These are phyloP conservation scores for Lophura nycthemera DNA, from an alignment of 2,113 vertebrate species.

Conservation along the genomic window DNA sequence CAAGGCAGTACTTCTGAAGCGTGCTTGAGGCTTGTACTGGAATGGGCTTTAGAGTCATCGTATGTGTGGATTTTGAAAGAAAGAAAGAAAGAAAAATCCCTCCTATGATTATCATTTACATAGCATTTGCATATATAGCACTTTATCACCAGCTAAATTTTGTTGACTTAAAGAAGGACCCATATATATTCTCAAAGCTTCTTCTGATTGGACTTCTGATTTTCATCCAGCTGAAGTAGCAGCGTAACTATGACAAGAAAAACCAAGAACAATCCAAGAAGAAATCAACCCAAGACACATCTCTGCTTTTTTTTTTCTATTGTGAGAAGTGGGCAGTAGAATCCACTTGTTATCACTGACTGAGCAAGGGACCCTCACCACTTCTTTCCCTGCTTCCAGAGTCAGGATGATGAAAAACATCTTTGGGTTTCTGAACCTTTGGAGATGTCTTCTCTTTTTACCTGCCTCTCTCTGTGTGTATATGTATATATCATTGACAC, in stretches of 20 bases:
- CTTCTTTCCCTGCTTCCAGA: neutral
- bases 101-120: neutral
- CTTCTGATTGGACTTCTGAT: neutral
- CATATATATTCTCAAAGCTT: neutral
- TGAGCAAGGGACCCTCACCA: rapidly evolving
- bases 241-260: neutral
- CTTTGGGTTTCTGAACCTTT: neutral
- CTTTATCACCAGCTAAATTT: neutral
- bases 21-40: neutral
- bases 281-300: neutral
- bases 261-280: neutral
- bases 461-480: neutral
- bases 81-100: neutral
- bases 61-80: neutral
- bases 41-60: neutral
- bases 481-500: neutral
- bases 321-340: neutral
- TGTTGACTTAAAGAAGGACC: neutral
- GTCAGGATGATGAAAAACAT: neutral
- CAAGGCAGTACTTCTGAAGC: neutral
- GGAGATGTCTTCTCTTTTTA: neutral
- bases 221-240: neutral
- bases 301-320: neutral
- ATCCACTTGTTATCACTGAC: no score
- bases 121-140: neutral